These are phyloP conservation scores for Mormyrus iriodes DNA, from an alignment of 2,113 vertebrate species.

Conservation along the genomic window DNA sequence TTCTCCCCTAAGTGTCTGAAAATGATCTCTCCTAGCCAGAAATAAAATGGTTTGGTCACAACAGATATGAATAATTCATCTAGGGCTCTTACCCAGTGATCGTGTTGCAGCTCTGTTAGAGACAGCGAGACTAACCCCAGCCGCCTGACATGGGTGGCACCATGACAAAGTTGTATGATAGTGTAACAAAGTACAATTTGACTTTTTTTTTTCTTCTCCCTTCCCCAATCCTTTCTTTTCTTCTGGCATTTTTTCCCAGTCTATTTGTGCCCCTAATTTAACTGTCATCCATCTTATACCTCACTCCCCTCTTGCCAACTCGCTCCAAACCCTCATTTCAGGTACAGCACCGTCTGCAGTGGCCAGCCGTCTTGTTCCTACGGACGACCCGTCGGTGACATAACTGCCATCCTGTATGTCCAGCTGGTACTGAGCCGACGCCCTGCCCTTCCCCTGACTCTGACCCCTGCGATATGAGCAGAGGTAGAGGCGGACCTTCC, in stretches of 20 bases:
- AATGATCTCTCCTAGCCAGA: constrained; percentile 44
- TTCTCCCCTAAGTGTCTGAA: constrained; percentile 33
- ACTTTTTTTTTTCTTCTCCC: background rate
- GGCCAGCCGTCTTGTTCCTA: constrained; percentile 13
- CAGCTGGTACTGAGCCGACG: constrained; percentile 26
- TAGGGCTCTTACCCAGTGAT: constrained; percentile 48
- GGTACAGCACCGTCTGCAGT: constrained; percentile 28
- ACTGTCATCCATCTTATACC: background rate
- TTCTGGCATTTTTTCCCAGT: background rate
- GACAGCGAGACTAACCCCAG: constrained; percentile 13
- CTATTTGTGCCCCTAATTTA: background rate
- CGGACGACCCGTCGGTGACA: background rate
- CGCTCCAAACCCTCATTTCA: constrained; percentile 34
- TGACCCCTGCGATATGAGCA: constrained; percentile 74
- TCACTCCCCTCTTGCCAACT: constrained; percentile 14
- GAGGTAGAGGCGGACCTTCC: constrained; percentile 64
- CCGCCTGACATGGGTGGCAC: background rate
- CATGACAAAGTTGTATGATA: background rate
- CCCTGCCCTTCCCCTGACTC: constrained; percentile 37
- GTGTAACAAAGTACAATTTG: background rate
- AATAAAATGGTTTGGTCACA: constrained; percentile 53
- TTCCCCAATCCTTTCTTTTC: background rate
- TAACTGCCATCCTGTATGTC: constrained; percentile 16
- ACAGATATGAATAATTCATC: constrained; percentile 63
- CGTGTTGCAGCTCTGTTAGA: constrained; percentile 45